Evolutionary conservation across 2,888 invertebrate genomes (phyloP).

Genomic region (Cylindroiulus punctatus): DNA sequence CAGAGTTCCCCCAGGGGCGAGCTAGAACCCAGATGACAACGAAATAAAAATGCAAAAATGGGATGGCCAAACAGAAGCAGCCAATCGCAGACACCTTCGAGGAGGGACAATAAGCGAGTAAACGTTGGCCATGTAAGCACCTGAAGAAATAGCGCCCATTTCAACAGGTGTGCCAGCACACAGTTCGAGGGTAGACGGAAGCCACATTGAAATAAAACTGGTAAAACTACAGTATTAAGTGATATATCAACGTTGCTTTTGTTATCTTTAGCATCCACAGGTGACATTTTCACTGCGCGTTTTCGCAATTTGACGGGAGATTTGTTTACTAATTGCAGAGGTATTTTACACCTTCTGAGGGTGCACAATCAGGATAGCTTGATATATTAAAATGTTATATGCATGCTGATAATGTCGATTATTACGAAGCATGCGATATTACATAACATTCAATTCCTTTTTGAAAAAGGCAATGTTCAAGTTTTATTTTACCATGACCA

Average conservation of each 20-base stretch:
- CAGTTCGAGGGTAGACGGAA: not conserved
- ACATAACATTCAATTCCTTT: too few species aligned
- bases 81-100: not conserved
- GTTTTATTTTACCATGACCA: too few species aligned
- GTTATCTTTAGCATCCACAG: not conserved
- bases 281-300: too few species aligned
- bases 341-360: too few species aligned
- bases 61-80: slow-evolving; percentile 21
- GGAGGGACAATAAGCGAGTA: slow-evolving; percentile 1
- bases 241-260: not conserved
- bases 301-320: too few species aligned
- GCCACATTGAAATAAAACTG: not conserved
- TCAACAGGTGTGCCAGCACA: slow-evolving; percentile 2
- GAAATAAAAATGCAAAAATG: not conserved
- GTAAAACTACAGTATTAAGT: not conserved
- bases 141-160: slow-evolving; percentile 15
- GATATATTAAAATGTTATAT: too few species aligned
- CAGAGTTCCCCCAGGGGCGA: slow-evolving; percentile 9
- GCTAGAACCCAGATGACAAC: not conserved
- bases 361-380: too few species aligned
- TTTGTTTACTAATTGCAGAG: too few species aligned
- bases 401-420: too few species aligned
- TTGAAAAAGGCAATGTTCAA: too few species aligned
- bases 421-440: too few species aligned
- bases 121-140: not conserved